Conservation (phyloP, 2,797 vertebrate genomes). For the Bucorvus abyssinicus region DNA sequence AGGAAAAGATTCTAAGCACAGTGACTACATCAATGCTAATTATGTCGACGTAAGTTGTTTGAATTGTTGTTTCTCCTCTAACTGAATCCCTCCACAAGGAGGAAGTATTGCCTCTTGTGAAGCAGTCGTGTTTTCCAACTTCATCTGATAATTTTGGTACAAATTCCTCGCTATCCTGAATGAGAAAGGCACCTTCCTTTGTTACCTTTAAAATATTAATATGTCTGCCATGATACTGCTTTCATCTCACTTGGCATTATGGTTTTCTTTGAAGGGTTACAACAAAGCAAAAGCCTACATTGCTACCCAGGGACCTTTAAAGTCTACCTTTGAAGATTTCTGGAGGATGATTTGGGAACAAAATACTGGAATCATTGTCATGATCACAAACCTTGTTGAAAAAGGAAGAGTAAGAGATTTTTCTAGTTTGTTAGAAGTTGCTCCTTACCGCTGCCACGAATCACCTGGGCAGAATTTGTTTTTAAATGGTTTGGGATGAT, state of each 20-base stretch:
- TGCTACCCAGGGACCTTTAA: conserved; percentile 97
- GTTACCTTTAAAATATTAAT: conserved; percentile 68
- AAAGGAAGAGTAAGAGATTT: conserved; percentile 90
- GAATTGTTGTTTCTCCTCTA: conserved; percentile 4
- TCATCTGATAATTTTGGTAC: not conserved
- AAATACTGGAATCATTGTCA: conserved; percentile 93
- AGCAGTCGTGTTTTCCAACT: not conserved
- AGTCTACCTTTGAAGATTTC: conserved; percentile 98
- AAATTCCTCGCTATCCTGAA: conserved; percentile 5
- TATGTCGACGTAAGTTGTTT: conserved; percentile 93
- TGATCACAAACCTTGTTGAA: conserved; percentile 99
- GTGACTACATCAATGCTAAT: conserved; percentile 99
- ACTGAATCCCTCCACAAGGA: conserved; percentile 9
- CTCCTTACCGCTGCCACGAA: not conserved
- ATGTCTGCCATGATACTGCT: conserved; percentile 41
- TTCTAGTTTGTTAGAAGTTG: conserved; percentile 19
- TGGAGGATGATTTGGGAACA: conserved; percentile 99
- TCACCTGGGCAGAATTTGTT: not conserved
- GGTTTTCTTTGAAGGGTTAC: conserved; percentile 88
- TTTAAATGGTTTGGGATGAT: not conserved
- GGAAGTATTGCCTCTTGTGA: not conserved
- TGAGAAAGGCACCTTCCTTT: conserved; percentile 36
- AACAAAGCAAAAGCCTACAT: conserved; percentile 96
- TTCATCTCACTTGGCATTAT: conserved; percentile 67
- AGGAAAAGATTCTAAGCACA: conserved; percentile 98